Evolutionary conservation across 2,797 vertebrate species (phyloP).

Genomic region (Cephalopachus bancanus): DNA sequence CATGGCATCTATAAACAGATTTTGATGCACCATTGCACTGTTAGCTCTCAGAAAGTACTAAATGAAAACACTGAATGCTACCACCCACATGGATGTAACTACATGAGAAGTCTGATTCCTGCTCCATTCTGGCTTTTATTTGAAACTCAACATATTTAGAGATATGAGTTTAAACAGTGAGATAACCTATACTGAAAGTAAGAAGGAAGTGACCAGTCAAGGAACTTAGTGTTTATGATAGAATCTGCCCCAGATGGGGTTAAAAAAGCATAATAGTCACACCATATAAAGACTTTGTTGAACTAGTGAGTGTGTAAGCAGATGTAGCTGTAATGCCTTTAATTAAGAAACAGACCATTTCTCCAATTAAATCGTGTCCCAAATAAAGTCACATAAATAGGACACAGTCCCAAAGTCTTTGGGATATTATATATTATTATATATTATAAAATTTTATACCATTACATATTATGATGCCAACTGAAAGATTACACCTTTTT

Average conservation of each 20-base stretch:
- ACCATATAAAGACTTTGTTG: background rate
- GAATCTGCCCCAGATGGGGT: background rate
- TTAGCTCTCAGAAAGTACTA: constrained; percentile 81
- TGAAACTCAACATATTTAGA: constrained; percentile 35
- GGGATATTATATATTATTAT: background rate
- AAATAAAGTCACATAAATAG: constrained; percentile 55
- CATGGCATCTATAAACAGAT: constrained; percentile 78
- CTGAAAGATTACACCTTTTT: background rate
- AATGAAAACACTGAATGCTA: constrained; percentile 76
- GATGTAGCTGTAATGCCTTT: background rate
- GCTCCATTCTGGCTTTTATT: constrained; percentile 22
- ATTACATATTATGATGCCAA: background rate
- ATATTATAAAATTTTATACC: too few relatives aligned
- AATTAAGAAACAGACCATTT: constrained; percentile 37
- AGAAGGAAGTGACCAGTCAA: background rate
- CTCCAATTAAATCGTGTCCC: constrained; percentile 11
- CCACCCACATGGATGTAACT: constrained; percentile 64
- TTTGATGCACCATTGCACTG: constrained; percentile 65
- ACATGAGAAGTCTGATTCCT: constrained; percentile 2
- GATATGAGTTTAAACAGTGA: background rate
- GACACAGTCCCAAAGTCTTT: constrained; percentile 10
- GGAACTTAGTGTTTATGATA: background rate
- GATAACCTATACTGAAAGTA: constrained; percentile 29
- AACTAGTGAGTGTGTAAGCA: background rate
- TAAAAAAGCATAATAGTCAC: background rate